A percentile compares a stretch with the other conserved stretches of the same genome.
phyloP scores from a whole-genome alignment of 2,888 invertebrate genomes.

The Ptychoptera albimana region DNA sequence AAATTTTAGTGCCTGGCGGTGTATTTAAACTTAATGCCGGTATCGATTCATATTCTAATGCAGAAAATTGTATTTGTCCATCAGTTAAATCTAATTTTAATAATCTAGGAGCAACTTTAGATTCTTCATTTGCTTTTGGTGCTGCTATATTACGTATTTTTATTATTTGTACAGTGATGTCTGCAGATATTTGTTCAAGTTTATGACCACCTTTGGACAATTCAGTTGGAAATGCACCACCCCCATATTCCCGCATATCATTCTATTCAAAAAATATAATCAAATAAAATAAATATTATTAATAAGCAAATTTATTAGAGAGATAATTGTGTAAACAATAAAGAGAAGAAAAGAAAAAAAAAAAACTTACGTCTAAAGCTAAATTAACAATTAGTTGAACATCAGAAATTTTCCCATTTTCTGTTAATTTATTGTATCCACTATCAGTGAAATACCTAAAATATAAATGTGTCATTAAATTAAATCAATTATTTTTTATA shows the following conservation, averaged over 20 bases:
- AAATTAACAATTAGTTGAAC: constrained; percentile 43
- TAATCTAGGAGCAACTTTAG: constrained; percentile 65
- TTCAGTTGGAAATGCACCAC: constrained; percentile 52
- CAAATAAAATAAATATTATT: neutral
- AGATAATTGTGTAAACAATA: too few relatives aligned
- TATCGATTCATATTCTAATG: constrained; percentile 59
- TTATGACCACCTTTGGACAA: constrained; percentile 39
- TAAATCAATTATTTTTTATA: constrained; percentile 4
- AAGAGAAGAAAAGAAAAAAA: neutral
- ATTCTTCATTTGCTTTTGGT: constrained; percentile 81
- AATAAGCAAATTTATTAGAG: neutral
- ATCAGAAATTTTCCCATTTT: constrained; percentile 46
- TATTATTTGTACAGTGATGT: constrained; percentile 73
- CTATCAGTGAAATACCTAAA: constrained; percentile 57
- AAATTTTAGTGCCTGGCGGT: constrained; percentile 78
- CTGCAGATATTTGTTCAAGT: constrained; percentile 31
- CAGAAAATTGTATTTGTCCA: constrained; percentile 62
- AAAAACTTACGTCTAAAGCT: constrained; percentile 51
- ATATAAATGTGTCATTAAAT: constrained; percentile 16
- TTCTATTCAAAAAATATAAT: constrained; percentile 15
- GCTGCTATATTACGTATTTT: constrained; percentile 78
- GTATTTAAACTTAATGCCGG: constrained; percentile 59
- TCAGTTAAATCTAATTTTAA: constrained; percentile 72
- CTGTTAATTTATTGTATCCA: constrained; percentile 48
- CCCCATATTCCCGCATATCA: constrained; percentile 71